These are phyloP conservation scores for Pseudopodoces humilis DNA, from an alignment of 2,113 vertebrate species.

Conservation along the genomic window DNA sequence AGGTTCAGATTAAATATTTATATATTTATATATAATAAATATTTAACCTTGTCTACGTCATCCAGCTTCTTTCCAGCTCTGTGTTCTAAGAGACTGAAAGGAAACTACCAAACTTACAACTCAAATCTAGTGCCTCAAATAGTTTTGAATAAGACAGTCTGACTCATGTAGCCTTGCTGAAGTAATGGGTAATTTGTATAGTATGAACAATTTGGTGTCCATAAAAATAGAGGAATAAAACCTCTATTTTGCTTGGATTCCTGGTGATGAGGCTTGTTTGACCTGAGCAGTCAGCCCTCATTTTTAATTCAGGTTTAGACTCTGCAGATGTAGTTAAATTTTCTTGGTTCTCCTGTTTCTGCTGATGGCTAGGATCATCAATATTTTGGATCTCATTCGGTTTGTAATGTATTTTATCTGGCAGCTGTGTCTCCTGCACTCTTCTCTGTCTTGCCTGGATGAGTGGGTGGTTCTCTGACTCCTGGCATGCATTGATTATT, in stretches of 20 bases:
- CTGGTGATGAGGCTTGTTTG: background rate
- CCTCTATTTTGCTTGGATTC: background rate
- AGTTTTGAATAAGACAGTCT: background rate
- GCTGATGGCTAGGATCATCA: constrained; percentile 8
- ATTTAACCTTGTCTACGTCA: background rate
- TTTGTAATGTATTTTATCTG: constrained; percentile 43
- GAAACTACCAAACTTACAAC: background rate
- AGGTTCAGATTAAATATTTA: background rate
- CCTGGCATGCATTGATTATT: background rate
- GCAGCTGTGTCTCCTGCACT: constrained; percentile 18
- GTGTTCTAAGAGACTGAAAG: background rate
- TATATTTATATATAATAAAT: no score
- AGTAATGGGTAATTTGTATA: background rate
- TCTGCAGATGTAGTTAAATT: constrained; percentile 22
- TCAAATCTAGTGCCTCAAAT: background rate
- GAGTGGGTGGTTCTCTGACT: constrained; percentile 45
- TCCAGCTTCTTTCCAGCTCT: background rate
- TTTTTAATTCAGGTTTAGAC: background rate
- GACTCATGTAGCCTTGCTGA: background rate
- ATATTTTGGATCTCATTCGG: background rate
- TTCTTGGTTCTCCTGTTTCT: constrained; percentile 13
- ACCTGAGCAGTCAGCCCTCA: background rate
- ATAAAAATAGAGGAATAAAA: background rate
- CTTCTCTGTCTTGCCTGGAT: constrained; percentile 4
- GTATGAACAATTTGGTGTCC: background rate